Evolutionary conservation across 2,797 vertebrate species (phyloP), one percentile per base, ranked within the genome.

Genomic region (Mormyrops attenuatus): DNA sequence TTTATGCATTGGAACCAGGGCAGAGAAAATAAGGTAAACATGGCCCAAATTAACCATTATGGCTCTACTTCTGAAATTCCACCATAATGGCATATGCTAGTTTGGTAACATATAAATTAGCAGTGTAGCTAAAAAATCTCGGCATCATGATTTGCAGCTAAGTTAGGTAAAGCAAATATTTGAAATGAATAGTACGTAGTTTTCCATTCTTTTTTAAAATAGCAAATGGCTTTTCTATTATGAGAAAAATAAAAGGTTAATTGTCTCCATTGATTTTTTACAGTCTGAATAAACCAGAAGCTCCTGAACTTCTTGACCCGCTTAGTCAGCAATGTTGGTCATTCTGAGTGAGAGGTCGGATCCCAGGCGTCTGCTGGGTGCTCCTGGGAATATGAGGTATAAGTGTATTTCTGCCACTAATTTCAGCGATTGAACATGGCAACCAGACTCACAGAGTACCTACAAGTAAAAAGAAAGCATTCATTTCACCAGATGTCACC

Each of bases 1-100:
- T 87, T 87, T 87, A 53, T 22, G 30, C 84, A 85, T 47, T 52
- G 44, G 84, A 30, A 85, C 44, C 26, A 52, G 17, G 84, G 84
- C 84, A 85, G 13, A 50, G 84, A 85, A 49, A 50, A 85, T 50
- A n/a, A 85, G 49, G 82, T 85, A 85, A 85, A 85, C n/a, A 85
- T 44, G 9, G 20, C 44, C 47, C 38, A 50, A 85, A 85, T 85
- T 9, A 49, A 50, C 69, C 34, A 26, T 85, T 30, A 50, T 15
- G n/a, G 44, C 49, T 26, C 41, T 52, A 26, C 73, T 77, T 77
- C 5, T 17, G 34, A 77, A 44, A 44, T 77, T 17, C 15, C 73
- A 77, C 34, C 11, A 50, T 53, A 85, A 85, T 52, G 84, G n/a
- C n/a, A 57, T 57, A 57, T 87, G 85, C 85, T 87, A 38, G 57